Evolutionary conservation across 2,888 invertebrate species (phyloP), one percentile per base, ranked within the genome.

Genomic region (Timema podura): DNA sequence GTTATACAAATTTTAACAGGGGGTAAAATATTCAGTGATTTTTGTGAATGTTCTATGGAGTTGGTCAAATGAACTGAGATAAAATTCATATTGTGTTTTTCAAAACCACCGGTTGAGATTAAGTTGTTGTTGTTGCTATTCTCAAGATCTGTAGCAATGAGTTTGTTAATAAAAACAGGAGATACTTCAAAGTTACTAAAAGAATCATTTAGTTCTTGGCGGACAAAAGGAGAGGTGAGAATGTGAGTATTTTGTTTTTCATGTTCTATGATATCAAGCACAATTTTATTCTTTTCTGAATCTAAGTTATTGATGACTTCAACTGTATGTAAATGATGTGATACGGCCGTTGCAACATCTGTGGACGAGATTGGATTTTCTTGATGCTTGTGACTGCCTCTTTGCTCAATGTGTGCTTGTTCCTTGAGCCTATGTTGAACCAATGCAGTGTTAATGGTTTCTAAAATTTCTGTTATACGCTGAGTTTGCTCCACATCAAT

Each of bases 381-480:
- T 44, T n/a, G 10, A 16, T 44, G 16, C 16, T 59, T 59, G 30
- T 6, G 10, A 44, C 15, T 13, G 59, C 11, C 44, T 59, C 16
- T 59, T 16, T 59, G 59, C 59, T 59, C 0, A 30, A 30, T 30
- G 30, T 30, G 30, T 30, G 30, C 30, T 3, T 73, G 70, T 70
- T 73, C 72, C 71, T 73, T 71, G 59, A 72, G 73, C 44, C 70
- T 72, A 49, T 75, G 74, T 65, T 82, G 79, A 76, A 81, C 67
- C 77, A 81, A 74, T 64, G 81, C 81, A 11, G 79, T 77, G 76
- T 82, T 82, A 59, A 82, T 76, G 13, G 81, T 80, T 72, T 82
- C 82, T 57, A 82, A 74, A 16, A 81, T 75, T 72, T 76, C 72
- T 65, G 72, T 77, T 9, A 70, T 67, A 11, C 64, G 30, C 44